These are phyloP conservation scores for Meteorus cinctellus DNA, from an alignment of 2,888 invertebrate species.

Conservation along the genomic window DNA sequence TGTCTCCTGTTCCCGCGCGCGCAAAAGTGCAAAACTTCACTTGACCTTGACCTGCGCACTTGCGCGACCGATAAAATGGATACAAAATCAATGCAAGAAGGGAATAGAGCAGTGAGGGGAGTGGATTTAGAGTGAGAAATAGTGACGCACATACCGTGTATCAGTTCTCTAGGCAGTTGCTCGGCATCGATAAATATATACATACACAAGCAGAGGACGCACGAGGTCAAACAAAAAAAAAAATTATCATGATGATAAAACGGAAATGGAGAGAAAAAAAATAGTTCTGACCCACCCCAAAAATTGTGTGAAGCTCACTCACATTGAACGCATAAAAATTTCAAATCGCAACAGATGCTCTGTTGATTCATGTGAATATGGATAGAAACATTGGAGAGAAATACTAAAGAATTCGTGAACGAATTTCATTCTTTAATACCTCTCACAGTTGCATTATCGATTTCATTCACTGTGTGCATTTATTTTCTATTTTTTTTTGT, in stretches of 20 bases:
- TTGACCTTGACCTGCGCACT: constrained; percentile 44
- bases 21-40: constrained; percentile 40
- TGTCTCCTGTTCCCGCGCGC: constrained; percentile 21
- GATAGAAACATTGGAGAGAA: background rate
- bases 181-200: constrained; percentile 3
- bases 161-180: background rate
- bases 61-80: constrained; percentile 39
- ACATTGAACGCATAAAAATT: background rate
- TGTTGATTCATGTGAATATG: background rate
- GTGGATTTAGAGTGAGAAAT: constrained; percentile 4
- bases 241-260: background rate
- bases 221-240: background rate
- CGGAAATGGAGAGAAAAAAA: background rate
- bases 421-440: background rate
- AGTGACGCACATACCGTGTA: constrained; percentile 3
- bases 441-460: background rate
- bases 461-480: background rate
- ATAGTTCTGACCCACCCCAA: background rate
- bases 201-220: background rate
- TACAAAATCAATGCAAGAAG: constrained; percentile 37
- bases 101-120: background rate
- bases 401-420: background rate
- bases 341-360: background rate
- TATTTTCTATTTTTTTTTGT: background rate
- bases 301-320: background rate